Conservation (phyloP, 30 jellyfish, hydroid and myxozoan species). For the Cassiopea andromeda region DNA sequence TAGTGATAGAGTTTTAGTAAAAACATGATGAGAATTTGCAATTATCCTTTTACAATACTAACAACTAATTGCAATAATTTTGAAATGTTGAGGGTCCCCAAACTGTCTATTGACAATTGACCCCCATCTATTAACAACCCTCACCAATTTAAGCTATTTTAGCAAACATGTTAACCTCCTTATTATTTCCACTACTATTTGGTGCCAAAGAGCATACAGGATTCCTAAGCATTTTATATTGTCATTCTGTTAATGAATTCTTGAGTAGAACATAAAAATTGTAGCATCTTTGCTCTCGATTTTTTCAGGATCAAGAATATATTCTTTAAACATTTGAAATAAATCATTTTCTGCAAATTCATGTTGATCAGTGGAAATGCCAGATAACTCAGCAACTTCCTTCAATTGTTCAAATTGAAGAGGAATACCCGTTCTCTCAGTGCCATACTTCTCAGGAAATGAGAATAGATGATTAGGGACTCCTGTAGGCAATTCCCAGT, state of each 20-base stretch:
- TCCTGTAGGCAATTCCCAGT: constrained; percentile 37
- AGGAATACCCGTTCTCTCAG: constrained; percentile 44
- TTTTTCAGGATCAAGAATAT: constrained; percentile 20
- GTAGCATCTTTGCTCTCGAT: constrained; percentile 35
- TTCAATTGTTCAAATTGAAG: constrained; percentile 14
- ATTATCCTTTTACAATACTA: too few relatives aligned
- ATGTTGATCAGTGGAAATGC: constrained; percentile 14
- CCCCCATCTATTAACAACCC: too few relatives aligned
- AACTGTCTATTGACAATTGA: too few relatives aligned
- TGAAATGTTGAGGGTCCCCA: too few relatives aligned
- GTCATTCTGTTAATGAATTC: not conserved
- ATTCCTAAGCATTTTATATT: not conserved
- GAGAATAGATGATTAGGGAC: constrained; percentile 41
- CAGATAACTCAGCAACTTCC: constrained; percentile 45
- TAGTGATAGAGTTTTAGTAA: too few relatives aligned
- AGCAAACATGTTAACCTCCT: too few relatives aligned
- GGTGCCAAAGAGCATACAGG: not conserved
- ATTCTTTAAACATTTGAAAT: constrained; percentile 16
- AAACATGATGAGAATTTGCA: too few relatives aligned
- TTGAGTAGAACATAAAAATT: not conserved
- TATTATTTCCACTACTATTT: too few relatives aligned
- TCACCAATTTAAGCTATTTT: too few relatives aligned
- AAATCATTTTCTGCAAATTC: constrained; percentile 32
- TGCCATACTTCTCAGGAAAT: constrained; percentile 44
- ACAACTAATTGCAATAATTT: too few relatives aligned